Evolutionary conservation across 1,140 invertebrate species (phyloP), one percentile per base, ranked within the genome.

Genomic region (Eufriesea mexicana): DNA sequence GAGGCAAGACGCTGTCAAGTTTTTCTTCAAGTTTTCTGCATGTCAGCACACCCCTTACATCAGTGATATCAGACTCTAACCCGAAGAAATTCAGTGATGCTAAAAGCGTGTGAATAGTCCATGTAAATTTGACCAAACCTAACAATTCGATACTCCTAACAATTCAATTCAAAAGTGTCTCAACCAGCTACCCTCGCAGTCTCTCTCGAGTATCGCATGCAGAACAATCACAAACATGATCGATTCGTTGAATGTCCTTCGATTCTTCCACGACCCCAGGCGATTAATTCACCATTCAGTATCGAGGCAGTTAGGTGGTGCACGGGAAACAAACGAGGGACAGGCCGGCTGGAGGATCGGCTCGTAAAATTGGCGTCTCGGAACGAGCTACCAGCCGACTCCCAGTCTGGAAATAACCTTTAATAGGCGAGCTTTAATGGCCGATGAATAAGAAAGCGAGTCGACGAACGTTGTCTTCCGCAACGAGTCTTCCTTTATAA

Each of bases 281-380:
- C 66, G 28, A 49, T 35, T 51, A 51, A 70, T 79, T 14, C 20
- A 20, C 23, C 18, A 68, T 42, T 57, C 23, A 45, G 9, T 51
- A 47, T 57, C 16, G 35, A 45, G 49, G 6, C 8, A 12, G 20
- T 10, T 20, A 51, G 6, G 49, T 28, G 51, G 42, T 35, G n/a
- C 28, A n/a, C 28, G 51, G 20, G 20, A 20, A 35, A 35, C 1
- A 35, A 35, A 35, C n/a, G n/a, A n/a, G n/a, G n/a, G n/a, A n/a
- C n/a, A n/a, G n/a, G n/a, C n/a, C n/a, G n/a, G 20, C 18, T 28
- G 25, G 42, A 35, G 54, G 49, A 55, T 49, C 51, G 28, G 47
- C 64, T 66, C 49, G 75, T 47, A 57, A 78, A 67, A 68, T 78
- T 68, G 49, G 28, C 61, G 55, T 61, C 55, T 57, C 47, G 64